A percentile compares a stretch with the other conserved stretches of the same genome.
Conservation (phyloP, 1,140 invertebrate genomes). For the Cydia strobilella region DNA sequence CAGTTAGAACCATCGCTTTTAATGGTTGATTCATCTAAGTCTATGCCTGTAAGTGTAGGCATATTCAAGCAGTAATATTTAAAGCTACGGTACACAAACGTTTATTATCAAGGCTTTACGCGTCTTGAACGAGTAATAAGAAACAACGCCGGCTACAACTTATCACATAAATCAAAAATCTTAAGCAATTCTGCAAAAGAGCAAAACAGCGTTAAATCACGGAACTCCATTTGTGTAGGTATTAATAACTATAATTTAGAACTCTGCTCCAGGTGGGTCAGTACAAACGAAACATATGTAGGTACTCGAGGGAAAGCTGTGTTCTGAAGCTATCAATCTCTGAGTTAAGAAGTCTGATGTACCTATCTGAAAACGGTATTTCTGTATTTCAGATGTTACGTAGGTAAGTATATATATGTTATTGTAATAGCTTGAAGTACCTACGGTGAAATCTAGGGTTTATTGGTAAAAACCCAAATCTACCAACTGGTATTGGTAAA, state of each 20-base stretch:
- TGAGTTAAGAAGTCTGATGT: slow-evolving; percentile 1
- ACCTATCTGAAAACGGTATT: background rate
- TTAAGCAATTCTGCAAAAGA: slow-evolving; percentile 21
- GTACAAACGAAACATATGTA: background rate
- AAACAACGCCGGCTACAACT: slow-evolving; percentile 21
- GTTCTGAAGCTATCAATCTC: slow-evolving; percentile 5
- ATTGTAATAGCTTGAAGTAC: too few relatives aligned
- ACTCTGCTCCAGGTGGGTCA: slow-evolving; percentile 6
- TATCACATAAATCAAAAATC: slow-evolving; percentile 26
- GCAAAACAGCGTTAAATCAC: slow-evolving; percentile 28
- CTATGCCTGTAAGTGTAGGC: background rate
- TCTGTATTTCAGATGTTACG: background rate
- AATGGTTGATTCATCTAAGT: background rate
- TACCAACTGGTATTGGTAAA: too few relatives aligned
- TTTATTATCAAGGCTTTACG: background rate
- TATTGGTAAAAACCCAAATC: too few relatives aligned
- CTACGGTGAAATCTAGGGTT: too few relatives aligned
- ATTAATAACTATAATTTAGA: slow-evolving; percentile 23
- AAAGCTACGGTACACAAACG: background rate
- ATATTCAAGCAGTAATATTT: background rate
- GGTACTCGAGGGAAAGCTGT: background rate
- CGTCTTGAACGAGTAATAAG: slow-evolving; percentile 18
- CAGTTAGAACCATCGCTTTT: background rate
- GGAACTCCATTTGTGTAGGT: slow-evolving; percentile 15
- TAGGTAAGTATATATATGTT: too few relatives aligned